Evolutionary conservation across 2,797 vertebrate species (phyloP).

Genomic region (Remorina albescens): DNA sequence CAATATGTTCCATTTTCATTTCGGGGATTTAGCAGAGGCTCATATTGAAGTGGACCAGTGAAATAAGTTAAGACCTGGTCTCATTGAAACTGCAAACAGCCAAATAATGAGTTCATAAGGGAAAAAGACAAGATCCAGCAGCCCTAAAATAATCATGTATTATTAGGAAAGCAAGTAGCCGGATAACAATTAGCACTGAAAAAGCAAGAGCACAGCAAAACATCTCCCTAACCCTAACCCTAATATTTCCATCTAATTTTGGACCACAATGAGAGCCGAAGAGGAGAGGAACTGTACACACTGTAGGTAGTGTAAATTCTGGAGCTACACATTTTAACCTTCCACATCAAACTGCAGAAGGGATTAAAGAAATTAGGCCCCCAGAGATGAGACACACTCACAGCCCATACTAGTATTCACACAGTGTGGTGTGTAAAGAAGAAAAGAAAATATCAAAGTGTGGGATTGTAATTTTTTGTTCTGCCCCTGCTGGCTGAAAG

Average conservation of each 20-base stretch:
- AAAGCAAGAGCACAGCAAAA: constrained; percentile 4
- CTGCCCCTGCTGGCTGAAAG: constrained; percentile 14
- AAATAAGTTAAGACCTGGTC: constrained; percentile 8
- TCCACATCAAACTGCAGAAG: constrained; percentile 16
- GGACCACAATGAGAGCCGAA: background rate
- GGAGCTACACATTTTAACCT: constrained; percentile 12
- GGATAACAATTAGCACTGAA: background rate
- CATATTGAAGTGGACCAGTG: background rate
- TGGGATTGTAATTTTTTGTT: constrained; percentile 34
- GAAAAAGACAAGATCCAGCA: background rate
- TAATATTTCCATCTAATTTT: constrained; percentile 5
- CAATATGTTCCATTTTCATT: constrained; percentile 37
- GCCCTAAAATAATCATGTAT: background rate
- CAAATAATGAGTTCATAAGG: background rate
- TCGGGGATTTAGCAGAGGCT: constrained; percentile 21
- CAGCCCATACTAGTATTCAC: background rate
- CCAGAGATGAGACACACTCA: constrained; percentile 22
- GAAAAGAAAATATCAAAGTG: constrained; percentile 28
- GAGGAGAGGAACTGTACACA: background rate
- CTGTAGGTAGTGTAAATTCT: constrained; percentile 3
- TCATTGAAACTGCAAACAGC: constrained; percentile 22
- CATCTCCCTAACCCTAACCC: too few species aligned
- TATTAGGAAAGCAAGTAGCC: constrained; percentile 9
- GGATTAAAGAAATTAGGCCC: constrained; percentile 39
- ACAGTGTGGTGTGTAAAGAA: constrained; percentile 12